Evolutionary conservation across 2,797 vertebrate genomes (phyloP).

Genomic region (Halcyon badia): DNA sequence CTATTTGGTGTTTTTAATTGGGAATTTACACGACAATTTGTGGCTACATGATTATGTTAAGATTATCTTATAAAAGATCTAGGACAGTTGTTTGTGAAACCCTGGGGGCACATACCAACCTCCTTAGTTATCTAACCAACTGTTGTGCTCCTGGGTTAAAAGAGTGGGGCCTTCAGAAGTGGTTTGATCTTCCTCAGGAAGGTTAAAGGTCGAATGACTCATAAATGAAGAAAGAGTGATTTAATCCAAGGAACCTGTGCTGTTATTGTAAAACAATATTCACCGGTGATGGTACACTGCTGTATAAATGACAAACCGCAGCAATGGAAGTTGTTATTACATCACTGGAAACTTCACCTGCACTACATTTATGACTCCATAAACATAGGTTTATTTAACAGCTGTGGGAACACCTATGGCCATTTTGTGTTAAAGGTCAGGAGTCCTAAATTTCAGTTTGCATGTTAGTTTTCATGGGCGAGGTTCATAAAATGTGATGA

Average conservation of each 20-base stretch:
- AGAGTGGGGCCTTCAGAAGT: constrained; percentile 84
- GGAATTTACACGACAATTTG: constrained; percentile 77
- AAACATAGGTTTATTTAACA: constrained; percentile 78
- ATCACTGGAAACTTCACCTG: constrained; percentile 78
- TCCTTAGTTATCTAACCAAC: constrained; percentile 82
- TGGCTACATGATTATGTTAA: constrained; percentile 83
- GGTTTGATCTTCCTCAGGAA: constrained; percentile 87
- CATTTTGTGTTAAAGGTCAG: constrained; percentile 67
- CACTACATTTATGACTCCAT: constrained; percentile 78
- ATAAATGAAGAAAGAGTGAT: constrained; percentile 87
- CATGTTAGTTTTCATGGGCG: constrained; percentile 30
- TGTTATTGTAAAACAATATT: constrained; percentile 87
- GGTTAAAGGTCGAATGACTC: constrained; percentile 86
- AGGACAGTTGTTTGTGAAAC: constrained; percentile 75
- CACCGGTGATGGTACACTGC: constrained; percentile 80
- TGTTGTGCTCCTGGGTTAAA: constrained; percentile 79
- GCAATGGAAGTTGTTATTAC: constrained; percentile 82
- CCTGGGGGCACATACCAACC: constrained; percentile 80
- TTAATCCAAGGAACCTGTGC: constrained; percentile 86
- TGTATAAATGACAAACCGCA: constrained; percentile 84
- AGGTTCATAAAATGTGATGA: constrained; percentile 49
- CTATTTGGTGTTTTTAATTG: constrained; percentile 75
- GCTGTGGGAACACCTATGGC: constrained; percentile 78
- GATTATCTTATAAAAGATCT: constrained; percentile 76
- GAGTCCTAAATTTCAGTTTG: constrained; percentile 62